Conservation (phyloP, 2,113 vertebrate species). For the Rhea americana region DNA sequence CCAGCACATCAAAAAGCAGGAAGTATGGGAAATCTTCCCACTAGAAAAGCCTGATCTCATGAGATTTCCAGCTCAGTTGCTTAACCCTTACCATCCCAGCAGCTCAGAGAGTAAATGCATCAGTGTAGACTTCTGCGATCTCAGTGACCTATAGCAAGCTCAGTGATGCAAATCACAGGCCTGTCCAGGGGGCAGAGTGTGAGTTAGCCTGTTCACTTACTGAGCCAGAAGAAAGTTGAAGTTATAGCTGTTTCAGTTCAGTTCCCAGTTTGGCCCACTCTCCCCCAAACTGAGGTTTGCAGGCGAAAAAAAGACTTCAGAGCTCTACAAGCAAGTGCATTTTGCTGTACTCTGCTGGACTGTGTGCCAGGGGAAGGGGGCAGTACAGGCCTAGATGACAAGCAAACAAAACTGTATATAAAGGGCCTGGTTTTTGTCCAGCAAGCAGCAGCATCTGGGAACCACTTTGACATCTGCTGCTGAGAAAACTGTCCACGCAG, state of each 20-base stretch:
- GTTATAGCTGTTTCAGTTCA: neutral
- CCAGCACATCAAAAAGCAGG: slow-evolving; percentile 67
- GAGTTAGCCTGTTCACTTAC: neutral
- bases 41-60: slow-evolving; percentile 48
- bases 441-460: neutral
- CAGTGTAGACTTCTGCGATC: neutral
- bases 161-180: neutral
- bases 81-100: slow-evolving; percentile 31
- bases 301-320: neutral
- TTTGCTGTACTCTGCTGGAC: neutral
- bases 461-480: neutral
- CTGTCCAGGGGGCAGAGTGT: neutral
- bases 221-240: neutral
- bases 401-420: neutral
- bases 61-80: slow-evolving; percentile 22
- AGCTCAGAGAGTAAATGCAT: neutral
- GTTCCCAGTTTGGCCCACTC: neutral
- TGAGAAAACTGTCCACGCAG: neutral
- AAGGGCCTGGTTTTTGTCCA: neutral
- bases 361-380: neutral
- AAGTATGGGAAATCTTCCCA: slow-evolving; percentile 60
- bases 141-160: neutral
- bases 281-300: neutral
- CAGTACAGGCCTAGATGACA: neutral
- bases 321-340: neutral